Base-by-base conservation (phyloP, 2,113 vertebrate genomes). In the Malurus cyaneus region DNA sequence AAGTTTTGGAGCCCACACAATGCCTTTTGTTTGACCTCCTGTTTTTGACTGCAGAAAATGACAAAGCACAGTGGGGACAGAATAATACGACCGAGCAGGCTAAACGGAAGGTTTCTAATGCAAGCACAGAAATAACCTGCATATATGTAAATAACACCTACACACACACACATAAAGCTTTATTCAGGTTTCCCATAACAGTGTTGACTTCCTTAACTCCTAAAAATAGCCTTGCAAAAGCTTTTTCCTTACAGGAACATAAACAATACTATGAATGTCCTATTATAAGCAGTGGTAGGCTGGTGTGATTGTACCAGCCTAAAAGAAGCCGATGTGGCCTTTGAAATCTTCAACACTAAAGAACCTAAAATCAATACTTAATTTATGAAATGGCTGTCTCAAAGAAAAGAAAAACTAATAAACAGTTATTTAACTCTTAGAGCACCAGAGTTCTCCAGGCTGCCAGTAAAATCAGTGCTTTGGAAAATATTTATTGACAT, bases 221-320 rank as follows among this genome's bases (percentile, higher is more conserved):
- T 88, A 94, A 85, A 96, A 96, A 92, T 57, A 95, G 57, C 73
- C 24, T 61, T 77, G 57, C 28, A 69, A 94, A 91, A 89, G 61
- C 73, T 76, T 79, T 87, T 36, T 91, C 41, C 54, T 47, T 50
- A 36, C 20, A 66, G 59, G 77, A 94, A 66, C 49, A 76, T n/a
- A 86, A 86, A 83, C 8, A 29, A 49, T 87, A 76, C 53, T 79
- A 49, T 59, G 85, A 60, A 29, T 90, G 42, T 70, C 82, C 47
- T 80, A 49, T 80, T 85, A 60, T 12, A 73, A 57, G 91, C 47
- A 62, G 20, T 11, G 12, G 72, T 50, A 64, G 67, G 76, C 56
- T 72, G 64, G 20, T 60, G 13, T 1, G 0, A 21, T 79, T 72
- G 19, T 53, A 60, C 6, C 72, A 89, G 29, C 32, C 69, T 54